These are phyloP conservation scores for Arion vulgaris DNA, from an alignment of 1,140 invertebrate species.

Conservation along the genomic window DNA sequence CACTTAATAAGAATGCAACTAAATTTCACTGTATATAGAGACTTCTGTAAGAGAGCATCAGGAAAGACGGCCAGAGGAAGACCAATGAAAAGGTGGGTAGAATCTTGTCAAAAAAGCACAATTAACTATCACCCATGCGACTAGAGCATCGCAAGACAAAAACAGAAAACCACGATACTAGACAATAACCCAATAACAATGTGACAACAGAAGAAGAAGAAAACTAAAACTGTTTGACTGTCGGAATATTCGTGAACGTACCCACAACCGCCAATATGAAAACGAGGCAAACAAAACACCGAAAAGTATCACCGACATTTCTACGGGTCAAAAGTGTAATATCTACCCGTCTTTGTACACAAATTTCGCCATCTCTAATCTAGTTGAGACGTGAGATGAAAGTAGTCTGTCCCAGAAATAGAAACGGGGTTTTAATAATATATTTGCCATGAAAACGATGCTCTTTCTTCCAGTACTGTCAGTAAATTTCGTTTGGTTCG, in stretches of 20 bases:
- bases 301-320: not conserved
- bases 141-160: too few species aligned
- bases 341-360: slow-evolving; percentile 11
- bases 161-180: too few species aligned
- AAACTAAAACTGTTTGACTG: not conserved
- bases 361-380: not conserved
- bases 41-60: too few species aligned
- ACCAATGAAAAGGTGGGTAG: too few species aligned
- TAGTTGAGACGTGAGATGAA: not conserved
- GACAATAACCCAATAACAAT: too few species aligned
- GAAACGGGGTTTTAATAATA: not conserved
- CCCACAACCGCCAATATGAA: not conserved
- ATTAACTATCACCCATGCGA: too few species aligned
- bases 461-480: not conserved
- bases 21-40: too few species aligned
- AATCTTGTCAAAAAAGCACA: too few species aligned
- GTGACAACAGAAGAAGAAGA: too few species aligned
- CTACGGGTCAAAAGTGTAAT: not conserved
- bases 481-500: not conserved
- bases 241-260: not conserved
- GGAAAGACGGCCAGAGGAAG: too few species aligned
- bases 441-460: not conserved
- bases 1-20: too few species aligned
- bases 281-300: not conserved
- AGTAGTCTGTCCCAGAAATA: not conserved